Conservation (phyloP, 2,797 vertebrate genomes). For the Enteromius trimaculatus region DNA sequence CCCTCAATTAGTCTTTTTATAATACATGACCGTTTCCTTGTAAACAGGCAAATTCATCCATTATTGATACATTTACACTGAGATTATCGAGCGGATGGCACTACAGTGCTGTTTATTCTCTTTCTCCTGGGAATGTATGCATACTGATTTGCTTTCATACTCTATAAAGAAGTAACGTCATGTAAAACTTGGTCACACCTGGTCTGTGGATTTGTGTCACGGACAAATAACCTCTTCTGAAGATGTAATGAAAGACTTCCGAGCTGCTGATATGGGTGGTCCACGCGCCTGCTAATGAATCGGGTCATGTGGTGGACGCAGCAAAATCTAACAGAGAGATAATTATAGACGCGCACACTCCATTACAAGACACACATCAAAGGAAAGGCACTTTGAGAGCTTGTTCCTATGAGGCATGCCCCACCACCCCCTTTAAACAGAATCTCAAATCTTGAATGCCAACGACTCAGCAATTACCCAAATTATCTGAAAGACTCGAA, state of each 20-base stretch:
- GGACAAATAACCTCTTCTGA: conserved; percentile 16
- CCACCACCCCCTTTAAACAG: conserved; percentile 57
- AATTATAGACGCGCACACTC: conserved; percentile 47
- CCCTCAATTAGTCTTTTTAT: conserved; percentile 31
- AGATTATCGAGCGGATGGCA: conserved; percentile 35
- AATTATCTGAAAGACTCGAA: conserved; percentile 55
- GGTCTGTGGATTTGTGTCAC: conserved; percentile 4
- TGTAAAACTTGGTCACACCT: conserved; percentile 18
- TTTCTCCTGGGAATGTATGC: conserved; percentile 8
- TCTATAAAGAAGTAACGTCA: background rate
- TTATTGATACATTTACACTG: conserved; percentile 38
- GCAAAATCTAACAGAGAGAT: conserved; percentile 31
- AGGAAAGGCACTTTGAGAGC: conserved; percentile 46
- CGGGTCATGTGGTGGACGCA: conserved; percentile 27
- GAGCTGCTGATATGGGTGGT: conserved; percentile 28
- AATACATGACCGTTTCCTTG: conserved; percentile 36
- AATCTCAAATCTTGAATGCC: conserved; percentile 59
- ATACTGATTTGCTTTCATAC: conserved; percentile 7
- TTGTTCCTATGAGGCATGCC: conserved; percentile 47
- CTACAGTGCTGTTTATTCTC: conserved; percentile 26
- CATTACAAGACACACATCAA: conserved; percentile 62
- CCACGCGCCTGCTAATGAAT: conserved; percentile 28
- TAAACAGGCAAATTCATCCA: conserved; percentile 54
- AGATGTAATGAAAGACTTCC: conserved; percentile 32
- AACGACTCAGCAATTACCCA: conserved; percentile 60